Base-by-base conservation (phyloP, 53 echinoderm and acorn worm genomes). In the Antedon mediterranea region DNA sequence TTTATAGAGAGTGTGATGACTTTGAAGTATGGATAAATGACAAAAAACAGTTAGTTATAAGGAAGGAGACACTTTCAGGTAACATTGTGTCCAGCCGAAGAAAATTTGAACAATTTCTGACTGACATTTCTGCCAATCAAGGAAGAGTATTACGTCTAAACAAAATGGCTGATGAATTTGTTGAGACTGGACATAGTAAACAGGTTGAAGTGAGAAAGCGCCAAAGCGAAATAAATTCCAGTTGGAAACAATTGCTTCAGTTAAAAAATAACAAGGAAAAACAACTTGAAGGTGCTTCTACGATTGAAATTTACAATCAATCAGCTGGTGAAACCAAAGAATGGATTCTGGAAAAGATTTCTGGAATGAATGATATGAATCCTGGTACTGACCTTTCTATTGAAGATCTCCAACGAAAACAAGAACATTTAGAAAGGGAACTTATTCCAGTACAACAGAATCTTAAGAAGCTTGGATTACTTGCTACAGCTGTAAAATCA, bases 271-370 rank as follows among this genome's bases (percentile, higher is more conserved):
- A 89, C 28, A 95, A 92, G 85, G 89, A 95, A 82, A 89, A 91
- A 76, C 80, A 92, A 82, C 81, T 95, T 30, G 97, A 95, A 71
- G 97, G 92, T 31, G 92, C 95, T 26, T 95, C 95, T 32, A 95
- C 91, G 91, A 95, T 95, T 84, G 97, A 95, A 71, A 75, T 95
- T 71, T 95, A 95, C 84, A 92, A 95, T 43, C 97, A 95, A 33
- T 89, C 92, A 3, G 92, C 92, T 89, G 97, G 91, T 31, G 97
- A 95, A 74, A 84, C 92, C 73, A 95, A 95, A 73, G 97, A 95
- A 32, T 95, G 97, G 97, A 95, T 95, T 31, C 78, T 89, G 79
- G 97, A 95, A 57, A 95, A 95, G 76, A 81, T 92, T 31, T 73
- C 74, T 28, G 92, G 92, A 14, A 78, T 95, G 31, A 84, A 86